Evolutionary conservation across 2,888 invertebrate species (phyloP).

Genomic region (Lasioglossum malachurum): DNA sequence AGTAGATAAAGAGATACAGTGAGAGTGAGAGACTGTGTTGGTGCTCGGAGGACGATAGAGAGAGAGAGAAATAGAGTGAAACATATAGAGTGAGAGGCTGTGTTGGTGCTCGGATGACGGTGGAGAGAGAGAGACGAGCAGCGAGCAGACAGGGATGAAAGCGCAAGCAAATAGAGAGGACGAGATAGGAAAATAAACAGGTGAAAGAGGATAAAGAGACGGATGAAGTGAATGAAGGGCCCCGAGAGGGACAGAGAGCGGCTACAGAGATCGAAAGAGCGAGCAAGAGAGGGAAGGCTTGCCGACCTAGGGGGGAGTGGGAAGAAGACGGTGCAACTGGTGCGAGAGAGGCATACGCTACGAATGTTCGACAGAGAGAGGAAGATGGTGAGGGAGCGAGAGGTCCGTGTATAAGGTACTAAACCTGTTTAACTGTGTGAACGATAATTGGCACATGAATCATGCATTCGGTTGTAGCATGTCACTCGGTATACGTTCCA

Average conservation of each 20-base stretch:
- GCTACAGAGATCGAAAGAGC: conserved; percentile 15
- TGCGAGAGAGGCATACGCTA: background rate
- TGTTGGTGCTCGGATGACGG: background rate
- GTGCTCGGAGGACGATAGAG: background rate
- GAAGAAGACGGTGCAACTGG: background rate
- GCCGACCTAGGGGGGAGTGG: background rate
- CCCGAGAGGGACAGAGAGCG: conserved; percentile 10
- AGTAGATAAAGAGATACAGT: background rate
- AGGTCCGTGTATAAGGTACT: conserved; percentile 29
- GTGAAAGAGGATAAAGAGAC: conserved; percentile 38
- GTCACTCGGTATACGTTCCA: conserved; percentile 62
- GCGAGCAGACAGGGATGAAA: background rate
- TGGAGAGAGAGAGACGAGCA: background rate
- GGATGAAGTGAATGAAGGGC: conserved; percentile 37
- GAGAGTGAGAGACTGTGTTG: background rate
- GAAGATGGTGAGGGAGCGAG: background rate
- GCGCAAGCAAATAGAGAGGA: conserved; percentile 40
- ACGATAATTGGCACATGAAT: conserved; percentile 82
- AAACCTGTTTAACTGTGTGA: conserved; percentile 71
- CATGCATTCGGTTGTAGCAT: conserved; percentile 77
- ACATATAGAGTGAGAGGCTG: background rate
- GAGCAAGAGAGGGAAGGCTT: conserved; percentile 3
- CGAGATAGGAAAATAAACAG: conserved; percentile 39
- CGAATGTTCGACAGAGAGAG: background rate
- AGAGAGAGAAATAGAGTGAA: background rate